These are phyloP conservation scores for Ranitomeya imitator DNA, from an alignment of 2,113 vertebrate species.

Conservation along the genomic window DNA sequence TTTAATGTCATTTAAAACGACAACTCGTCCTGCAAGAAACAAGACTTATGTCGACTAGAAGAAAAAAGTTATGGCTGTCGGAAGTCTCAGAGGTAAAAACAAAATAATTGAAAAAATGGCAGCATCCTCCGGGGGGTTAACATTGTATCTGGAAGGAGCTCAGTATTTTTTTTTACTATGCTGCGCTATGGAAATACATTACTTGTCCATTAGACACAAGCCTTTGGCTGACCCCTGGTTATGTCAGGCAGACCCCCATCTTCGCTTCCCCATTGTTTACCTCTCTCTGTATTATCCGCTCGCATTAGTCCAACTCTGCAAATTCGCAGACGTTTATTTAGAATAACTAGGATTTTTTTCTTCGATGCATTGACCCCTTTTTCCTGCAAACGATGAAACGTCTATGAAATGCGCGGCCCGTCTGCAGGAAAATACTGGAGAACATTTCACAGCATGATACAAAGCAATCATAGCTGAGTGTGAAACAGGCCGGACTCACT, in stretches of 20 bases:
- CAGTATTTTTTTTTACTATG: neutral
- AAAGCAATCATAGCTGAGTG: constrained; percentile 30
- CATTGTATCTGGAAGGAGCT: neutral
- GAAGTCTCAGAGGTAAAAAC: no score
- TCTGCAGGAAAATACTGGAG: constrained; percentile 23
- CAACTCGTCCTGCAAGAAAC: no score
- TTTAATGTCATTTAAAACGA: no score
- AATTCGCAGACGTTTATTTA: constrained; percentile 23
- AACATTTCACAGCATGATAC: constrained; percentile 45
- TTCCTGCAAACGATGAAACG: constrained; percentile 19
- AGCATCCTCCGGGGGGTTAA: neutral
- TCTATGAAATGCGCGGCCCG: constrained; percentile 11
- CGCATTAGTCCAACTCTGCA: constrained; percentile 2
- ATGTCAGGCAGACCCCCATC: neutral
- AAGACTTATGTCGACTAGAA: no score
- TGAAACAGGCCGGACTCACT: constrained; percentile 16
- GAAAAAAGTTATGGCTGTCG: no score
- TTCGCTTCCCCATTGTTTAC: constrained; percentile 11
- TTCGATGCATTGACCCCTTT: neutral
- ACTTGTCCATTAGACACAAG: neutral
- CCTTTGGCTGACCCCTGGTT: neutral
- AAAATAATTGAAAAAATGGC: no score
- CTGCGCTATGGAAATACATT: neutral
- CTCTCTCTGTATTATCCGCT: constrained; percentile 8
- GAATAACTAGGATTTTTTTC: neutral